phyloP scores from a whole-genome alignment of 53 echinoderm and acorn worm genomes.

The Astropecten irregularis region DNA sequence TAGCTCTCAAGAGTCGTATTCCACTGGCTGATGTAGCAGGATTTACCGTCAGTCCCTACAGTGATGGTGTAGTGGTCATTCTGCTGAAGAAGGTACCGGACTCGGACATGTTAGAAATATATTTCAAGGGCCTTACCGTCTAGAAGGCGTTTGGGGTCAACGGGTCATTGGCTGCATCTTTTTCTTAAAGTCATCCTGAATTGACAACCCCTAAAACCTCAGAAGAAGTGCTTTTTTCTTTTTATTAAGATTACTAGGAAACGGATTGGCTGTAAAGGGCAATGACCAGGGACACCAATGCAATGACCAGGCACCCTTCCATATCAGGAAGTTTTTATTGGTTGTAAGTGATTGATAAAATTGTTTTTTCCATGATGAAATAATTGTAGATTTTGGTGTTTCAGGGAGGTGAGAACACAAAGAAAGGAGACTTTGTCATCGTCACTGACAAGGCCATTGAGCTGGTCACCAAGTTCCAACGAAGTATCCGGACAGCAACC shows the following conservation, averaged over 20 bases:
- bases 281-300: no score
- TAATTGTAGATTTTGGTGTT: neutral
- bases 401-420: conserved; percentile 80
- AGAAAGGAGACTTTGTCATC: conserved; percentile 95
- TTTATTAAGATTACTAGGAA: no score
- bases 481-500: conserved; percentile 71
- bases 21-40: conserved; percentile 76
- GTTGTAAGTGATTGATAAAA: no score
- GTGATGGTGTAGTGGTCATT: conserved; percentile 75
- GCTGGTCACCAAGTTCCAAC: conserved; percentile 83
- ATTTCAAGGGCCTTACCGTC: neutral
- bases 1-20: conserved; percentile 72
- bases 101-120: no score
- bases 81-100: conserved; percentile 91
- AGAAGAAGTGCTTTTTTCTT: no score
- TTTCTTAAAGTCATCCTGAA: no score
- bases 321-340: no score
- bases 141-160: neutral
- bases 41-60: conserved; percentile 88
- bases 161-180: no score
- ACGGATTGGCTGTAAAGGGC: no score
- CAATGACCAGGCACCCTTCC: no score
- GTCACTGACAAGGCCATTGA: conserved; percentile 82
- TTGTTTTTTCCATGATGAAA: no score
- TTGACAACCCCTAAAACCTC: no score